Conservation (phyloP, 2,888 invertebrate genomes). For the Elysia crispata region DNA sequence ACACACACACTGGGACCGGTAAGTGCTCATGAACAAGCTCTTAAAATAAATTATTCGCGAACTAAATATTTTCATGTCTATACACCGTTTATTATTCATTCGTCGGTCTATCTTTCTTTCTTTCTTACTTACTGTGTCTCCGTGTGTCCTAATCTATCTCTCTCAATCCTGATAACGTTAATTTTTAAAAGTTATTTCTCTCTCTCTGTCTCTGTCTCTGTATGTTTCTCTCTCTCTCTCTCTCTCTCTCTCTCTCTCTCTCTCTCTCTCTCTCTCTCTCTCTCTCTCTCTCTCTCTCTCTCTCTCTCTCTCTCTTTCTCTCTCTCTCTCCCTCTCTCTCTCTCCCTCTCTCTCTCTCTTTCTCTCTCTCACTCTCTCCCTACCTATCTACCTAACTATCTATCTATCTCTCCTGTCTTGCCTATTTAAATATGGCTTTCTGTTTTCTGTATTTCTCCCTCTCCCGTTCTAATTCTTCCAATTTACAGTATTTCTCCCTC, state of each 20-base stretch:
- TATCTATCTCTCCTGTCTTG: neutral
- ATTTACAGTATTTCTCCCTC: neutral
- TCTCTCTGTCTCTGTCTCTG: neutral
- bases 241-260: conserved; percentile 31
- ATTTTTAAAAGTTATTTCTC: neutral
- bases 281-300: conserved; percentile 12
- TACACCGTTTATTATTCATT: neutral
- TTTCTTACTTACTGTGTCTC: neutral
- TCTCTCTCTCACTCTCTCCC: too few relatives aligned
- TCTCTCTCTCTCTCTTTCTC: conserved; percentile 6
- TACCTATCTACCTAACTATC: too few relatives aligned
- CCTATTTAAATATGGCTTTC: neutral
- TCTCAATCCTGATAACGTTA: neutral
- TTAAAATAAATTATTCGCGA: neutral
- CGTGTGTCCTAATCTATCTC: neutral
- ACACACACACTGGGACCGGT: too few relatives aligned
- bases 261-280: conserved; percentile 17
- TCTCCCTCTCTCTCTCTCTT: neutral
- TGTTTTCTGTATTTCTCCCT: neutral
- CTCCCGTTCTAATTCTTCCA: neutral
- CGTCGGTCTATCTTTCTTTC: conserved; percentile 11
- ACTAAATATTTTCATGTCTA: neutral
- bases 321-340: neutral
- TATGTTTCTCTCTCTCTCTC: conserved; percentile 6
- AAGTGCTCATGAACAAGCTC: neutral